Evolutionary conservation across 2,888 invertebrate genomes (phyloP).

Genomic region (Drosophila melanosoma): DNA sequence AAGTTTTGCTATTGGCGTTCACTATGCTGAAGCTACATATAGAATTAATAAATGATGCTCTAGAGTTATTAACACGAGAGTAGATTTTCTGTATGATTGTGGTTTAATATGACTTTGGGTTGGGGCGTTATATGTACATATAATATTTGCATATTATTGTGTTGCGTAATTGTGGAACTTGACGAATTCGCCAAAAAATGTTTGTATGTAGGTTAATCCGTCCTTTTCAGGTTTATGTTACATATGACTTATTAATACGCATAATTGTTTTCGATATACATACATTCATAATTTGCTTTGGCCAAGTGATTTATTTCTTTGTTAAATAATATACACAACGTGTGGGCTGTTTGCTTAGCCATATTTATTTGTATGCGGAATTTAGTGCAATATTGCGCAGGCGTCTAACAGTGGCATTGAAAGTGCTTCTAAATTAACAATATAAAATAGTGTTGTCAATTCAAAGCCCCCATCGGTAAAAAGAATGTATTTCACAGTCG

Average conservation of each 20-base stretch:
- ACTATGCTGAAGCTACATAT: slow-evolving; percentile 22
- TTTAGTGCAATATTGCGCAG: slow-evolving; percentile 48
- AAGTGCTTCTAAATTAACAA: slow-evolving; percentile 37
- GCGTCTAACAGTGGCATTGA: slow-evolving; percentile 63
- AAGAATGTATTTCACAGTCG: slow-evolving; percentile 49
- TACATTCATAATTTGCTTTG: slow-evolving; percentile 1
- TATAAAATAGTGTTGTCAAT: slow-evolving; percentile 20
- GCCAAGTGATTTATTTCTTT: slow-evolving; percentile 58
- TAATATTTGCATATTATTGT: slow-evolving; percentile 44
- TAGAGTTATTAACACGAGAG: slow-evolving; percentile 56
- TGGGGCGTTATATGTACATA: slow-evolving; percentile 2
- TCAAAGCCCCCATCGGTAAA: slow-evolving; percentile 10
- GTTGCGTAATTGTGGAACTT: slow-evolving; percentile 56
- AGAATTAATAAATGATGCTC: slow-evolving; percentile 26
- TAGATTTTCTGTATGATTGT: slow-evolving; percentile 43
- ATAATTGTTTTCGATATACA: slow-evolving; percentile 8
- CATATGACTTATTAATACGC: slow-evolving; percentile 50
- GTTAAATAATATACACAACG: slow-evolving; percentile 58
- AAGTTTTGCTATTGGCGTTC: slow-evolving; percentile 19
- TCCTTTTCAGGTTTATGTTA: slow-evolving; percentile 63
- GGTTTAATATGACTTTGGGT: slow-evolving; percentile 25
- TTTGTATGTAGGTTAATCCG: slow-evolving; percentile 72
- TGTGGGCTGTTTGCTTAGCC: slow-evolving; percentile 49
- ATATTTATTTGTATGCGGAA: slow-evolving; percentile 40
- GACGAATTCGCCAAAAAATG: slow-evolving; percentile 23